Percentiles rank a stretch among this genome's conserved stretches.
phyloP scores from a whole-genome alignment of 2,797 vertebrate species.

The Nothura maculosa region DNA sequence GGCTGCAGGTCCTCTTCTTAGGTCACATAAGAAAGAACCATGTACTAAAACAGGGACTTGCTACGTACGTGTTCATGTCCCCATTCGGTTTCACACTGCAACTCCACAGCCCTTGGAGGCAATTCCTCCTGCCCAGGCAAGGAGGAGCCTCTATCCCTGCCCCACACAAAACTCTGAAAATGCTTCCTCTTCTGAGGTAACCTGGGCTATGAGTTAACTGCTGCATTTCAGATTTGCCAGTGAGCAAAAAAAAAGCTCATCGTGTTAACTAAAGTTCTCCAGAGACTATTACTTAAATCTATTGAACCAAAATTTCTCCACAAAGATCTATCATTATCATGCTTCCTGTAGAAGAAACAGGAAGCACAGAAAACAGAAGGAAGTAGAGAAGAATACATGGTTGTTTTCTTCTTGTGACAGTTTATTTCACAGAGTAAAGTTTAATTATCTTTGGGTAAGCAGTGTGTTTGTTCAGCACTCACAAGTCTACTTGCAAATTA shows the following conservation, averaged over 20 bases:
- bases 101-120: background rate
- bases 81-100: background rate
- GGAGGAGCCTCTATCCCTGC: background rate
- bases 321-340: background rate
- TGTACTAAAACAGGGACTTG: conserved; percentile 19
- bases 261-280: background rate
- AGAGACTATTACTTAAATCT: background rate
- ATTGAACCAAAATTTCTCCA: background rate
- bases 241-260: background rate
- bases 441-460: background rate
- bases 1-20: conserved; percentile 3
- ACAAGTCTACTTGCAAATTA: background rate
- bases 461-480: background rate
- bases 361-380: background rate
- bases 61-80: background rate
- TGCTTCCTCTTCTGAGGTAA: background rate
- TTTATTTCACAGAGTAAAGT: background rate
- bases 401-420: background rate
- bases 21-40: conserved; percentile 33
- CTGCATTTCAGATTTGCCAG: background rate
- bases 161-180: background rate
- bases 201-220: background rate
- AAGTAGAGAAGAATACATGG: background rate
- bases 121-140: background rate
- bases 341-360: background rate